phyloP scores from a whole-genome alignment of 64 coral and sea anemone genomes.

The Anthopleura sola region DNA sequence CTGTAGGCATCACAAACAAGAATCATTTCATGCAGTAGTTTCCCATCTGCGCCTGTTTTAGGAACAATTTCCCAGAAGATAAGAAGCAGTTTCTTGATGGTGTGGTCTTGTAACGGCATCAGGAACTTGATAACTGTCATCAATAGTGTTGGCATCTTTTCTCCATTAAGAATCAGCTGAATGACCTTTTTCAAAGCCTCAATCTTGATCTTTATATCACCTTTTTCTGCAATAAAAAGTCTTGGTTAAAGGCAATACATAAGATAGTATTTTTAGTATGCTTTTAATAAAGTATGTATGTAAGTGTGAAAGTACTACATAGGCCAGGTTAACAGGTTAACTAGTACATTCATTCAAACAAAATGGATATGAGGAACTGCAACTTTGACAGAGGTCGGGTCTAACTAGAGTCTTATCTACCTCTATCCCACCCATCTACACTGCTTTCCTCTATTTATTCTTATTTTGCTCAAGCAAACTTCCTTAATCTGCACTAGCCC shows the following conservation, averaged over 20 bases:
- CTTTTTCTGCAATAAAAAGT: conserved; percentile 72
- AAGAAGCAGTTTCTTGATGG: conserved; percentile 90
- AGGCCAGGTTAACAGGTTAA: too few species aligned
- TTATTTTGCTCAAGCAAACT: too few species aligned
- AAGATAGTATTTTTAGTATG: too few species aligned
- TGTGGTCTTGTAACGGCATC: conserved; percentile 92
- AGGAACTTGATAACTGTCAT: conserved; percentile 98
- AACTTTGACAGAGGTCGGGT: too few species aligned
- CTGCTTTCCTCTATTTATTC: too few species aligned
- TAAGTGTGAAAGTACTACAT: too few species aligned
- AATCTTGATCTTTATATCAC: conserved; percentile 83
- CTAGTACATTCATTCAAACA: too few species aligned
- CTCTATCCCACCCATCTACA: too few species aligned
- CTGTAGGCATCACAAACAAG: conserved; percentile 99
- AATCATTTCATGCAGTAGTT: conserved; percentile 97
- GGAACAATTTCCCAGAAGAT: conserved; percentile 99
- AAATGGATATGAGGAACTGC: too few species aligned
- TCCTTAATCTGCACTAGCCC: too few species aligned
- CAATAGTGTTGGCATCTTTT: conserved; percentile 91
- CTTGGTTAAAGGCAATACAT: not conserved
- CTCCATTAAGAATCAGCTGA: conserved; percentile 90
- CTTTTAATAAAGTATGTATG: too few species aligned
- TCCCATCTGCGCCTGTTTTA: conserved; percentile 93
- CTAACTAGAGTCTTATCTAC: too few species aligned
- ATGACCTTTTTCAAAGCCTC: conserved; percentile 93